phyloP scores from a whole-genome alignment of 2,888 invertebrate species.

The Piscicola geometra region DNA sequence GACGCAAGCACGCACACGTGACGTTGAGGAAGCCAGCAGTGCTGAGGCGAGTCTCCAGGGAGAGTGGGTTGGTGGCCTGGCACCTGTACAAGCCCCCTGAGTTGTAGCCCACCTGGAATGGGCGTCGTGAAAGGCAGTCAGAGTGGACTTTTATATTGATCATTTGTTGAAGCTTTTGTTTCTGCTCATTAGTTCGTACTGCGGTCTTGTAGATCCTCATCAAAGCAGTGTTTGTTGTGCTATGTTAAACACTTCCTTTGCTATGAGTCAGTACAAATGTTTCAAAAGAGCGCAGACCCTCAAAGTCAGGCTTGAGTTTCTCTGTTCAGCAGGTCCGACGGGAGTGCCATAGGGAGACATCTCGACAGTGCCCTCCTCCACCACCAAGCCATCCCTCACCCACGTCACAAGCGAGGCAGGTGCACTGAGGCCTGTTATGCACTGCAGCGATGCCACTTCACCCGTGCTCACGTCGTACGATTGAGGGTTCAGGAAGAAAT shows the following conservation, averaged over 20 bases:
- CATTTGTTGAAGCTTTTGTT: too few relatives aligned
- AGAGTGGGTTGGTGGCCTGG: conserved; percentile 47
- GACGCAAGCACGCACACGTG: conserved; percentile 44
- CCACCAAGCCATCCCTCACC: conserved; percentile 47
- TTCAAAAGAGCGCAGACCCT: too few relatives aligned
- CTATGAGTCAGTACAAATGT: not conserved
- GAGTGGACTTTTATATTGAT: too few relatives aligned
- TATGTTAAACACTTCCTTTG: not conserved
- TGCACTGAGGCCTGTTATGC: conserved; percentile 48
- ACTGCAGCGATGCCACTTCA: conserved; percentile 46
- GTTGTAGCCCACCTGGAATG: conserved; percentile 34
- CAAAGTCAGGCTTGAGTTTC: conserved; percentile 44
- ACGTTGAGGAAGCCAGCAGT: conserved; percentile 44
- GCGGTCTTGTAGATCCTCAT: not conserved
- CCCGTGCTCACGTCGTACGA: conserved; percentile 45
- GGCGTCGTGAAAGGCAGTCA: too few relatives aligned
- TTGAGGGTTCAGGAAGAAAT: conserved; percentile 47
- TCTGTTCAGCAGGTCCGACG: conserved; percentile 41
- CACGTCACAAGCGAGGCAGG: conserved; percentile 46
- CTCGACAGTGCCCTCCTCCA: conserved; percentile 45
- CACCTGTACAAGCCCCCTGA: conserved; percentile 46
- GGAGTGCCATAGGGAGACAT: conserved; percentile 44
- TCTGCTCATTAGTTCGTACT: too few relatives aligned
- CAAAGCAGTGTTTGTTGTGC: not conserved
- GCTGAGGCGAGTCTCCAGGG: conserved; percentile 45